Percentiles rank a stretch among this genome's conserved stretches.
Evolutionary conservation across 2,113 vertebrate genomes (phyloP).

Genomic region (Passer montanus): DNA sequence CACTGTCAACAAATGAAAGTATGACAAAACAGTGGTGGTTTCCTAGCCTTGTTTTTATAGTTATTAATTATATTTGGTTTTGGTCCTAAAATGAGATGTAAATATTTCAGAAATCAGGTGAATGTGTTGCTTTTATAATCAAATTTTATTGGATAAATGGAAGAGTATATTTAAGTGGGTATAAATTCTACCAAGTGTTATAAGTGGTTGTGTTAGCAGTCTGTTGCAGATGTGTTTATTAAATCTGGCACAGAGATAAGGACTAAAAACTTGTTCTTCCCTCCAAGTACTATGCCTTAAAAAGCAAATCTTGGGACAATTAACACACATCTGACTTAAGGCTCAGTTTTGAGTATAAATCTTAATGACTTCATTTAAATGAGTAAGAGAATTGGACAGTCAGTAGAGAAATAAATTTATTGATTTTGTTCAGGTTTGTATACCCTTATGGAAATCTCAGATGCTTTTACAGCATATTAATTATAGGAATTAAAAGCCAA

Average conservation of each 20-base stretch:
- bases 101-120: constrained; percentile 59
- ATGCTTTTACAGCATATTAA: neutral
- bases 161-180: constrained; percentile 51
- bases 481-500: neutral
- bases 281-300: neutral
- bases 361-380: neutral
- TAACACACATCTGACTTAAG: neutral
- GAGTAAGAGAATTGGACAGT: neutral
- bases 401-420: neutral
- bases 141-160: constrained; percentile 52
- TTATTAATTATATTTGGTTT: constrained; percentile 65
- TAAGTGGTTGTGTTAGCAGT: constrained; percentile 33
- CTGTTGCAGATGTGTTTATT: constrained; percentile 7
- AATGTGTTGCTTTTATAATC: constrained; percentile 48
- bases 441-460: neutral
- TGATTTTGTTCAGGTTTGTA: neutral
- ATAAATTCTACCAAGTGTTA: constrained; percentile 51
- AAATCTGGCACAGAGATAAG: constrained; percentile 17
- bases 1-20: constrained; percentile 46
- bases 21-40: constrained; percentile 40
- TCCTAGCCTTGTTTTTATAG: constrained; percentile 27
- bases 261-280: neutral
- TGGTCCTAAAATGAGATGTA: constrained; percentile 55
- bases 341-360: neutral
- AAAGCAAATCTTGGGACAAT: neutral